Conservation (phyloP, 2,888 invertebrate genomes). For the Dioctria rufipes region DNA sequence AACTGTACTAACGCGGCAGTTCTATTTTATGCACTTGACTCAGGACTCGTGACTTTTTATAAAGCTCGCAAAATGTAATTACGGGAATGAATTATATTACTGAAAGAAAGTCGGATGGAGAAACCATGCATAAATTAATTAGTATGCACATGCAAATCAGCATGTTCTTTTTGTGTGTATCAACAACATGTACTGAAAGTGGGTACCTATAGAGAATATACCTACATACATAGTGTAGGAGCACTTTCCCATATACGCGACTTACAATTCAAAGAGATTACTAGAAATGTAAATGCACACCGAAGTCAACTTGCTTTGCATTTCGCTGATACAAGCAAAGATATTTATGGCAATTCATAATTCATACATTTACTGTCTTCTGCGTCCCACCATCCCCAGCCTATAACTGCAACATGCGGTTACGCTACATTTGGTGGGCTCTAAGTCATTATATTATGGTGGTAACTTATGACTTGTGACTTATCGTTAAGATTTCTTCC, state of each 20-base stretch:
- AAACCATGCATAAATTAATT: conserved; percentile 50
- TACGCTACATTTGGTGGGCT: not conserved
- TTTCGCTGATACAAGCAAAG: conserved; percentile 26
- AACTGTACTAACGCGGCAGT: not conserved
- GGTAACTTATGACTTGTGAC: conserved; percentile 1
- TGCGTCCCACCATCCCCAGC: no score
- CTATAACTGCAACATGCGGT: not conserved
- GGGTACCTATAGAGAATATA: conserved; percentile 2
- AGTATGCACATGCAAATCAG: conserved; percentile 48
- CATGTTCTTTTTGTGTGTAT: conserved; percentile 42
- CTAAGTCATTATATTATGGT: not conserved
- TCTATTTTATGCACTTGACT: conserved; percentile 39
- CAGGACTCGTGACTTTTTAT: conserved; percentile 47
- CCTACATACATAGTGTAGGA: not conserved
- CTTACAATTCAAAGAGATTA: conserved; percentile 39
- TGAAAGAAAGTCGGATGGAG: conserved; percentile 46
- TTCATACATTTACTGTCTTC: conserved; percentile 27
- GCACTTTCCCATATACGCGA: conserved; percentile 1
- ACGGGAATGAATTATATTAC: conserved; percentile 46
- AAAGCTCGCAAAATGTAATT: conserved; percentile 46
- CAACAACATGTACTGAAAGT: conserved; percentile 18
- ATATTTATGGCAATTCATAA: conserved; percentile 46
- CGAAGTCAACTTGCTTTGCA: conserved; percentile 18
- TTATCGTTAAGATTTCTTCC: not conserved
- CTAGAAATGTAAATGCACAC: conserved; percentile 33